Conservation (phyloP, 2,113 vertebrate genomes). For the Antechinus flavipes region DNA sequence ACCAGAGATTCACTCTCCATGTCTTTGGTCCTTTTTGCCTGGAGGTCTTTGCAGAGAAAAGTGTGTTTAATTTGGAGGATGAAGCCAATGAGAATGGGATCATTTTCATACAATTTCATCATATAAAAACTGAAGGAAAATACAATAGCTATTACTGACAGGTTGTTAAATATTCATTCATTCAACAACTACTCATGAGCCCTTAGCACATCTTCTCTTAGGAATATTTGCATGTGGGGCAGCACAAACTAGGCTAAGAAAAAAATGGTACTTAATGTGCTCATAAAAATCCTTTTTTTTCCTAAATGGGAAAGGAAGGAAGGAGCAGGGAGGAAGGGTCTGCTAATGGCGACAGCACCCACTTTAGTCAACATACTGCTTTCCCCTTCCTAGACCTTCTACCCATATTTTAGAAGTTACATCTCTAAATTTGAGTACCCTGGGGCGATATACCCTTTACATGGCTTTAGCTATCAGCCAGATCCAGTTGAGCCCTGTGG, state of each 20-base stretch:
- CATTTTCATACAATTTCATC: constrained; percentile 3
- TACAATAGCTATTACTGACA: neutral
- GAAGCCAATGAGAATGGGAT: neutral
- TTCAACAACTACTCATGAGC: neutral
- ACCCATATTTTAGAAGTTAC: neutral
- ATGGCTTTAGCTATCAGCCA: neutral
- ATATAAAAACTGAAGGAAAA: neutral
- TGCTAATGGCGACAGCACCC: neutral
- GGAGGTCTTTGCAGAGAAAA: neutral
- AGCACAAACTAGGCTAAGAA: neutral
- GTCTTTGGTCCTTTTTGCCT: neutral
- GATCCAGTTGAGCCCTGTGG: neutral
- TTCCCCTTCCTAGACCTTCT: neutral
- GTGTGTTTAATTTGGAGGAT: neutral
- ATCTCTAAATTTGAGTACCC: neutral
- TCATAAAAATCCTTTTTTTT: neutral
- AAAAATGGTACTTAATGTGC: neutral
- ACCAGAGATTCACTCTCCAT: neutral
- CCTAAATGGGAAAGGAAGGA: neutral
- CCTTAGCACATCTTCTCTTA: neutral
- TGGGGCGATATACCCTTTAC: neutral
- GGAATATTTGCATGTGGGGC: neutral
- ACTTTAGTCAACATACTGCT: neutral
- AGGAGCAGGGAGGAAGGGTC: neutral
- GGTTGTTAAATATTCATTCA: neutral